phyloP scores from a whole-genome alignment of 2,113 vertebrate species.

The Chitala chitala region DNA sequence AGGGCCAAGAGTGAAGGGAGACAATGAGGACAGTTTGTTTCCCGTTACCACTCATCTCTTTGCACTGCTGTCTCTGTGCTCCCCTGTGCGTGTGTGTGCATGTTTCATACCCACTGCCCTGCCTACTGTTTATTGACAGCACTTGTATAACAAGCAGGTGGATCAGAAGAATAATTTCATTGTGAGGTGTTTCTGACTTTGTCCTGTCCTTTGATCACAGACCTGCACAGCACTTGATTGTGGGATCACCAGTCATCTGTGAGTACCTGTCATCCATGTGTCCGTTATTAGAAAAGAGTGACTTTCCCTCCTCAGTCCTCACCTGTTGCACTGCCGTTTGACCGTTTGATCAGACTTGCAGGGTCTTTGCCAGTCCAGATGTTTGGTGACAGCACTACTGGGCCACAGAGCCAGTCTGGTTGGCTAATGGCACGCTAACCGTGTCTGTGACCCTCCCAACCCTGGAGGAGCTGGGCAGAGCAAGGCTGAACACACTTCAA shows the following conservation, averaged over 20 bases:
- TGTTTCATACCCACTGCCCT: background rate
- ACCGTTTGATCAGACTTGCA: no score
- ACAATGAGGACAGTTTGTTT: conserved; percentile 18
- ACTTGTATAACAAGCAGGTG: background rate
- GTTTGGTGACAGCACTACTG: background rate
- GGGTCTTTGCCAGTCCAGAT: no score
- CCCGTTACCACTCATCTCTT: background rate
- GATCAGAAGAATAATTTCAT: background rate
- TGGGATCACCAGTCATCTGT: background rate
- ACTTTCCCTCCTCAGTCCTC: background rate
- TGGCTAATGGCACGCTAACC: background rate
- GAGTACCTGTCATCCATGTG: background rate
- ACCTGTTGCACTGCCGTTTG: background rate
- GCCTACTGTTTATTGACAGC: background rate
- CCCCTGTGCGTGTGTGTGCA: background rate
- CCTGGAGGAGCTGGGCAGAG: background rate
- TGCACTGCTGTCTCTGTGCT: background rate
- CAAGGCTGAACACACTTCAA: background rate
- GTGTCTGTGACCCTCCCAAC: no score
- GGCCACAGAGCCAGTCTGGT: background rate
- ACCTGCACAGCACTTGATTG: background rate
- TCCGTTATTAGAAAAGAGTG: background rate
- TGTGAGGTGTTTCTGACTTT: background rate
- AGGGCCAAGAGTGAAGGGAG: background rate
- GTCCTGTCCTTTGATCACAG: background rate